These are phyloP conservation scores for Cyprinus carpio DNA, from an alignment of 2,113 vertebrate species.

Conservation along the genomic window DNA sequence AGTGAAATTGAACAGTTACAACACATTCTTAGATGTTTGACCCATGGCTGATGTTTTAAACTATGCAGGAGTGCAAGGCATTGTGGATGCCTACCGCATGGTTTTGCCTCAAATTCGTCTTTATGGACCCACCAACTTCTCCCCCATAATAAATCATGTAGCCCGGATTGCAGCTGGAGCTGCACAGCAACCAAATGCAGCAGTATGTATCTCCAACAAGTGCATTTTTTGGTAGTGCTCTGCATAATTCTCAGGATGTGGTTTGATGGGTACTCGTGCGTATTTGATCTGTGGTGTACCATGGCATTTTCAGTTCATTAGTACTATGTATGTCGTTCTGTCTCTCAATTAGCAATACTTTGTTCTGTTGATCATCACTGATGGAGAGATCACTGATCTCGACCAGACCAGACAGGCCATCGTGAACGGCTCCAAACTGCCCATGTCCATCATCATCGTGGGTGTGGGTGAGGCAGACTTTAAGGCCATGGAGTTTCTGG, in stretches of 20 bases:
- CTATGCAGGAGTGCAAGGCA: constrained; percentile 85
- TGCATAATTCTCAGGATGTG: neutral
- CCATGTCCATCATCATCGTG: constrained; percentile 90
- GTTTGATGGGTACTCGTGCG: neutral
- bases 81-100: constrained; percentile 85
- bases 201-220: constrained; percentile 70
- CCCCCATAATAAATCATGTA: constrained; percentile 89
- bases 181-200: constrained; percentile 74
- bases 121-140: constrained; percentile 92
- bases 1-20: neutral
- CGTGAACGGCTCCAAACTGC: constrained; percentile 84
- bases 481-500: constrained; percentile 91
- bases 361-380: constrained; percentile 91
- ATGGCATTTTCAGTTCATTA: neutral
- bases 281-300: neutral
- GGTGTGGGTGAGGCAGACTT: constrained; percentile 90
- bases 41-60: neutral
- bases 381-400: constrained; percentile 92
- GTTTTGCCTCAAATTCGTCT: constrained; percentile 83
- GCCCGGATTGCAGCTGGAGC: constrained; percentile 78
- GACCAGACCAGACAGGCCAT: constrained; percentile 88
- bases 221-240: neutral
- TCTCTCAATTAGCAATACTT: constrained; percentile 84
- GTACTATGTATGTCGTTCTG: neutral
- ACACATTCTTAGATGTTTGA: neutral